Base-by-base conservation (phyloP, 2,797 vertebrate species). In the Macropodus opercularis region DNA sequence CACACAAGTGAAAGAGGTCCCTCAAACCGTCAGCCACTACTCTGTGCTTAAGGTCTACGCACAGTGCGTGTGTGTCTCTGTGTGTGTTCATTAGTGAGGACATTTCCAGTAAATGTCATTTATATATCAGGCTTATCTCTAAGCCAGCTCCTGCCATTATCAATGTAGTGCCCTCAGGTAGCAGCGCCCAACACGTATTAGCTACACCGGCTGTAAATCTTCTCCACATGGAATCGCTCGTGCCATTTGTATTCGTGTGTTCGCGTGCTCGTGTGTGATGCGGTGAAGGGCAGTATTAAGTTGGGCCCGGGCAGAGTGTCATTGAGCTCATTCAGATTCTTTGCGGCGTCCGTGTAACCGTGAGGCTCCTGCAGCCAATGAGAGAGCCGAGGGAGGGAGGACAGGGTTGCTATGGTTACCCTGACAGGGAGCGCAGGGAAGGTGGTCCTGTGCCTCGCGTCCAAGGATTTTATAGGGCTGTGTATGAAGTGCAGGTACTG, bases 281-380 rank as follows among this genome's bases (percentile, higher is more conserved):
- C 67, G 57, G 75, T 85, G 80, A 89, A 88, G 80, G 84, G 81
- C 85, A 79, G 80, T 75, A 83, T 85, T 82, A 90, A 89, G 71
- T 63, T 66, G 72, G 72, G 70, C 63, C 50, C 15, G 52, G 63
- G 77, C 79, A 74, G 65, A 82, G 81, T 88, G 87, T 84, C 84
- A 84, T 86, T 79, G 81, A 89, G 82, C 89, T 90, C 84, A 89
- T 91, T 91, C 86, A 86, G 81, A 90, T 89, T 89, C 90, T 85
- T 81, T 74, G 75, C 85, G 72, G 84, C 83, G 84, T 87, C 66
- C 62, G 65, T 83, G 89, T 89, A 86, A 81, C 85, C 80, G 86
- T 84, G 84, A 88, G 65, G 55, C 82, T 87, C 52, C 53, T 47
- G 59, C 60, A 80, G 62, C 87, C 86, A 89, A 86, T 89, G 66